Base-by-base conservation (phyloP, 1,140 invertebrate genomes). In the Drosophila ficusphila region DNA sequence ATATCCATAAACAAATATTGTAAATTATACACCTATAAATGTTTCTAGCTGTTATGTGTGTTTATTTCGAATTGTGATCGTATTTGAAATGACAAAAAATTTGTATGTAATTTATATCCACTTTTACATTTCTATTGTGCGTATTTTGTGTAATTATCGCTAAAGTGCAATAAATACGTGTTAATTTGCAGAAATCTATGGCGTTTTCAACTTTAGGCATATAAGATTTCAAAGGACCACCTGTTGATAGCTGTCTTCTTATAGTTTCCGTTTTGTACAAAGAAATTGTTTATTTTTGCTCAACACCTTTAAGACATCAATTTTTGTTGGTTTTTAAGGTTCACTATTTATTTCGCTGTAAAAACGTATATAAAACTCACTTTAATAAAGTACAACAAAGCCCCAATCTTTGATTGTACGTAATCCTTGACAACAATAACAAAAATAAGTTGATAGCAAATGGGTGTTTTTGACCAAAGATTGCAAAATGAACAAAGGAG, bases 211-310 rank as follows among this genome's bases (percentile, higher is more conserved):
- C n/a, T 8, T 46, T 14, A 0, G 5, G 44, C 2, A 23, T 23
- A 3, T 23, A n/a, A n/a, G n/a, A n/a, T 0, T 11, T 29, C 1
- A 4, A 7, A 2, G 19, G n/a, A 39, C 14, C 33, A 75, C 42
- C 38, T 70, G 53, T 46, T 51, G 18, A 21, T 21, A 19, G 16
- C 3, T n/a, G 11, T 21, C 11, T 19, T 11, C 34, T 5, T 16
- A 33, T 1, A 25, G 18, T 75, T 77, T 73, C 60, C 36, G 44
- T 62, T 76, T 76, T 85, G 27, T 88, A 69, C 49, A 82, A 82
- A 82, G 81, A 74, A 90, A 90, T 76, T 67, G 48, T 90, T 90
- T 90, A 76, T 76, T 90, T 82, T 75, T 76, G 70, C 85, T 90
- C 83, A 70, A 70, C 62, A 53, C 53, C 38, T 69, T 62, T 39